Percentiles rank a stretch among this genome's conserved stretches.
phyloP scores from a whole-genome alignment of 2,113 vertebrate genomes.

The Toxotes jaculatrix region DNA sequence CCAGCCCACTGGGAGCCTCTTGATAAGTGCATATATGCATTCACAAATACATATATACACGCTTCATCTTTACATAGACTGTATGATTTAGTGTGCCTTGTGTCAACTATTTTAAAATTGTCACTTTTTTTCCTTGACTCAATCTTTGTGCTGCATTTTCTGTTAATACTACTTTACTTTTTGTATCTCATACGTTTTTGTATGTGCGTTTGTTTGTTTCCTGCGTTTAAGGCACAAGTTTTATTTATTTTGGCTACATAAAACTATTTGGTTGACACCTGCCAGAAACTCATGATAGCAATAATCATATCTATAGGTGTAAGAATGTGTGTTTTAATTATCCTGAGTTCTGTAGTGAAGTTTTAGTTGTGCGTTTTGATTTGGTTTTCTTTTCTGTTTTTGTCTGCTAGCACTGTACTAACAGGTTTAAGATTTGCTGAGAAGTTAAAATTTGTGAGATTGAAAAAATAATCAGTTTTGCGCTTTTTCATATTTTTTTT shows the following conservation, averaged over 20 bases:
- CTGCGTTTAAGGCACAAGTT: not conserved
- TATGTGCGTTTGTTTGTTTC: not conserved
- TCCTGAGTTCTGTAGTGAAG: not conserved
- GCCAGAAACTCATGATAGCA: not conserved
- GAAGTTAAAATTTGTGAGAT: not conserved
- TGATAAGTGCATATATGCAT: slow-evolving; percentile 68
- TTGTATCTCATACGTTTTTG: not conserved
- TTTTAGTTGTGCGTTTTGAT: not conserved
- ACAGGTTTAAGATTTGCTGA: not conserved
- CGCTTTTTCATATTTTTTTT: not conserved
- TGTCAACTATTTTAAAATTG: slow-evolving; percentile 22
- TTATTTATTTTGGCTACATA: too few relatives aligned
- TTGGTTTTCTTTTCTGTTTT: not conserved
- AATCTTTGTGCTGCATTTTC: not conserved
- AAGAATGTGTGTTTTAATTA: not conserved
- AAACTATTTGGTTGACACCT: not conserved
- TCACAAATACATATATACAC: slow-evolving; percentile 66
- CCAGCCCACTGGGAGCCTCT: slow-evolving; percentile 72
- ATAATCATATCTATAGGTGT: not conserved
- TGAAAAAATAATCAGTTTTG: not conserved
- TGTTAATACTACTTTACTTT: not conserved
- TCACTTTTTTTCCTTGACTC: not conserved
- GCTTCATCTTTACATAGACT: slow-evolving; percentile 26
- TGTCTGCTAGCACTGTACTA: not conserved
- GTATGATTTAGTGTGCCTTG: slow-evolving; percentile 31